Conservation (phyloP, 2,888 invertebrate genomes). For the Morpho deidamia region DNA sequence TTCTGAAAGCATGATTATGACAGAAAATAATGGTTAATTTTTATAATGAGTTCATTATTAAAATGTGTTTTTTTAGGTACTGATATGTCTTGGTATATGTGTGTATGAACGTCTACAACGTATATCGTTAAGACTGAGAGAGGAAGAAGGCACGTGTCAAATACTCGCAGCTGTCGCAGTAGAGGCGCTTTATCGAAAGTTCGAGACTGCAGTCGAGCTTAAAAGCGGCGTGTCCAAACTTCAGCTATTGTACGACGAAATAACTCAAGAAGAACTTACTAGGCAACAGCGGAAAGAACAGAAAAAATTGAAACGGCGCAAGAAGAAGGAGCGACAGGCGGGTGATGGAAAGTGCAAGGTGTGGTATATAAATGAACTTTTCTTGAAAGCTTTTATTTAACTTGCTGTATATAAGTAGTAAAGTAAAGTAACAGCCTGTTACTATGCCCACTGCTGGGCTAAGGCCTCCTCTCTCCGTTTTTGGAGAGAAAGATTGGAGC, state of each 20-base stretch:
- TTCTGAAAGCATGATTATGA: no score
- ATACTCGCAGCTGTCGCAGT: conserved; percentile 93
- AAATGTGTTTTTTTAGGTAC: conserved; percentile 68
- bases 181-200: conserved; percentile 92
- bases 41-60: no score
- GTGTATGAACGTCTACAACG: conserved; percentile 93
- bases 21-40: no score
- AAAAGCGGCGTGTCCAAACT: conserved; percentile 93
- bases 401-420: no score
- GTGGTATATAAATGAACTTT: no score
- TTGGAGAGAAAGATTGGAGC: no score
- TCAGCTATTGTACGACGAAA: conserved; percentile 91
- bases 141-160: conserved; percentile 96
- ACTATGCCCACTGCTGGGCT: no score
- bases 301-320: conserved; percentile 87
- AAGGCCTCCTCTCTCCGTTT: no score
- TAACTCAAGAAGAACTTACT: conserved; percentile 90
- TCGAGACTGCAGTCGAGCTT: conserved; percentile 92
- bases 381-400: no score
- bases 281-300: conserved; percentile 92
- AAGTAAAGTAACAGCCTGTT: no score
- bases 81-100: conserved; percentile 96
- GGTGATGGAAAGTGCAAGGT: conserved; percentile 68
- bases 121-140: conserved; percentile 90
- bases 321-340: conserved; percentile 81